phyloP scores from a whole-genome alignment of 2,797 vertebrate genomes.

The Acipenser ruthenus region DNA sequence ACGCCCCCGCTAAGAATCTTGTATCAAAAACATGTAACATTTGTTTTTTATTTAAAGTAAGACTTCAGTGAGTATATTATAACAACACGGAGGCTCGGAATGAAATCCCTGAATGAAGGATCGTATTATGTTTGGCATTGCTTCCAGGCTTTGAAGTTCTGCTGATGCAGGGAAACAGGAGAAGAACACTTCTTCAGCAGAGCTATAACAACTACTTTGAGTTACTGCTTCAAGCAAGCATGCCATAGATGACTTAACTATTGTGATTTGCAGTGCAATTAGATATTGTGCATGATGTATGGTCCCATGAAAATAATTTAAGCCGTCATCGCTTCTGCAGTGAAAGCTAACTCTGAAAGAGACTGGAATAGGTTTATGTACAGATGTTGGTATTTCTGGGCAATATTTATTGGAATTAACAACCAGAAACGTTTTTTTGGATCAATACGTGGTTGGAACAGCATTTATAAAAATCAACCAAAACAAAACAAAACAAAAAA shows the following conservation, averaged over 20 bases:
- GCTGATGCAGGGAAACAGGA: conserved; percentile 13
- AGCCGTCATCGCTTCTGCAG: conserved; percentile 5
- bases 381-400: neutral
- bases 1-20: neutral
- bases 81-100: conserved; percentile 8
- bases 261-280: conserved; percentile 34
- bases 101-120: conserved; percentile 1
- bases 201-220: conserved; percentile 22
- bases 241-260: conserved; percentile 24
- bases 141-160: conserved; percentile 20
- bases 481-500: no score
- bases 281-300: conserved; percentile 19
- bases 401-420: no score
- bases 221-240: conserved; percentile 18
- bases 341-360: conserved; percentile 4
- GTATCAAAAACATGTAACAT: neutral
- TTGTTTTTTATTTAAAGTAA: neutral
- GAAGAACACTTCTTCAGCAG: conserved; percentile 13
- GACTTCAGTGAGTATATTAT: neutral
- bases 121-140: conserved; percentile 8
- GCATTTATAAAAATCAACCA: no score
- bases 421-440: no score
- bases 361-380: neutral
- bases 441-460: no score
- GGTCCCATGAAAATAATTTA: neutral